phyloP scores from a whole-genome alignment of 1,140 invertebrate genomes.

The Danaus plexippus region DNA sequence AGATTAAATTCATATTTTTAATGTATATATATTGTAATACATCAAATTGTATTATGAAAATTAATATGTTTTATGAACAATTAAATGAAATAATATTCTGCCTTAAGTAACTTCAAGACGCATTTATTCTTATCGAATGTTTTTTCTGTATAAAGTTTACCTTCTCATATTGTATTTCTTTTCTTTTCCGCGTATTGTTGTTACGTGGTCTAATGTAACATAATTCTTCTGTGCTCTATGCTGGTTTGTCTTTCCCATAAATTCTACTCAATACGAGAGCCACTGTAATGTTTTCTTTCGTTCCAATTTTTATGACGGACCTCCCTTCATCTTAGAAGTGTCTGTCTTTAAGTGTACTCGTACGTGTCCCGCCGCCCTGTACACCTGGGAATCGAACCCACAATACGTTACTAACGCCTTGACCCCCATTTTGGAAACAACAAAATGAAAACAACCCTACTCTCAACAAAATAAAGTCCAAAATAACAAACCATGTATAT shows the following conservation, averaged over 20 bases:
- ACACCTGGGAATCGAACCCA: conserved; percentile 69
- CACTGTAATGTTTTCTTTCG: conserved; percentile 34
- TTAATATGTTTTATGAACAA: no score
- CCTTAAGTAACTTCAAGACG: no score
- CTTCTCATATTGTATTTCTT: no score
- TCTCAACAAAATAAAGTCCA: conserved; percentile 13
- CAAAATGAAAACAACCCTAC: conserved; percentile 28
- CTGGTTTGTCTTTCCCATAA: conserved; percentile 13
- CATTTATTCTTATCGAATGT: no score
- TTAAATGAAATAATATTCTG: no score
- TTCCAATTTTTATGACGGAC: conserved; percentile 67
- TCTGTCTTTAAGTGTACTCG: conserved; percentile 60
- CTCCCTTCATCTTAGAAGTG: conserved; percentile 65
- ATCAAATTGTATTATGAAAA: no score
- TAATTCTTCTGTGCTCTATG: conserved; percentile 12
- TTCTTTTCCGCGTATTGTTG: no score
- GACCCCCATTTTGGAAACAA: conserved; percentile 37
- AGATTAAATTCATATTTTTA: no score
- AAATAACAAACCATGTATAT: conserved; percentile 8
- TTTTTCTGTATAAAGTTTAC: no score
- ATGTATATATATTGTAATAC: no score
- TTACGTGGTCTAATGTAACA: conserved; percentile 5
- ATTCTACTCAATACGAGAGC: conserved; percentile 24
- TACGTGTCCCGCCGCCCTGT: conserved; percentile 54
- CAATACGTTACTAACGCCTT: conserved; percentile 59